These are phyloP conservation scores for Peromyscus melanophrys DNA, from an alignment of 2,797 vertebrate species.

Conservation along the genomic window DNA sequence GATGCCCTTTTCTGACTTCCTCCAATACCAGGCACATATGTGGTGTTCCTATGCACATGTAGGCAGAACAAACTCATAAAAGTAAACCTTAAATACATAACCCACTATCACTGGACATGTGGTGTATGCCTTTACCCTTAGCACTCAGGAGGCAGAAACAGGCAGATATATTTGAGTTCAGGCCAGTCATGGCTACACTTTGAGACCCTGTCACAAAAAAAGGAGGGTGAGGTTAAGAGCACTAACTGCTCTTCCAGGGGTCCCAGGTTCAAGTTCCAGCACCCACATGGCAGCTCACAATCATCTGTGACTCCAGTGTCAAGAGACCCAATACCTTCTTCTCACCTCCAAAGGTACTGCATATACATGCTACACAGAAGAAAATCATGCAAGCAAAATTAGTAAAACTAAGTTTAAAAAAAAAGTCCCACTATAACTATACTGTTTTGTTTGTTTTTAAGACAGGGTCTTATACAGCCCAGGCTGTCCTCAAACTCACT, in stretches of 20 bases:
- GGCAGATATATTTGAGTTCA: neutral
- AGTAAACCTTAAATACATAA: neutral
- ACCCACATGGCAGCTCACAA: too few species aligned
- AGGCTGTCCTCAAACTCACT: neutral
- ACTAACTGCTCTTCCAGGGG: too few species aligned
- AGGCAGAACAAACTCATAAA: neutral
- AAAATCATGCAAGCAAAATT: neutral
- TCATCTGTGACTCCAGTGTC: neutral
- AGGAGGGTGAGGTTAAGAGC: too few species aligned
- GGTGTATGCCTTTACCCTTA: neutral
- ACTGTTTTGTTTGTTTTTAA: neutral
- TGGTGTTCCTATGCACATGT: neutral
- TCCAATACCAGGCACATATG: neutral
- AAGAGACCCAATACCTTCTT: too few species aligned
- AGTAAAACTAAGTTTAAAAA: neutral
- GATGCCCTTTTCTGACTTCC: neutral
- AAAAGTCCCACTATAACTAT: neutral
- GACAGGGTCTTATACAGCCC: neutral
- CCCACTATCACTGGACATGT: neutral
- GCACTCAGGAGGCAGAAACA: neutral
- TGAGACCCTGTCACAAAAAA: neutral
- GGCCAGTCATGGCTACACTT: neutral
- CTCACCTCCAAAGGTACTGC: neutral
- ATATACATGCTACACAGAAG: neutral
- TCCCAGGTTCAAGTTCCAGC: too few species aligned